phyloP scores from a whole-genome alignment of 2,888 invertebrate species.

The Nysson spinosus region DNA sequence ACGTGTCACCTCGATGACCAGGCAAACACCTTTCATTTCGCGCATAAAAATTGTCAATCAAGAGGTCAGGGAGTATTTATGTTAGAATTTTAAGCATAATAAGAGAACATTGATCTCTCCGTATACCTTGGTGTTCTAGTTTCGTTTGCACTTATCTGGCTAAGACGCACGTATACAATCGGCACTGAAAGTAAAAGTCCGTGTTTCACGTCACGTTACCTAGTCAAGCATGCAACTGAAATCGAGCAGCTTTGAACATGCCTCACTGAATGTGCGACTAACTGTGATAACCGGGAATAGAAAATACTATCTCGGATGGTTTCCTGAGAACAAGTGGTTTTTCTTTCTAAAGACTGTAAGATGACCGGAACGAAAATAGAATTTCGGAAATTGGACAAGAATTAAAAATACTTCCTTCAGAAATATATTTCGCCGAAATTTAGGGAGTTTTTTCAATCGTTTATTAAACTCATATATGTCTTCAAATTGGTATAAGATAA shows the following conservation, averaged over 20 bases:
- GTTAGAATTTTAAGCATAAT: constrained; percentile 20
- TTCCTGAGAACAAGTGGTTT: background rate
- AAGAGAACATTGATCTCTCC: constrained; percentile 4
- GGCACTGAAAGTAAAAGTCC: constrained; percentile 68
- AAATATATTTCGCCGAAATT: no score
- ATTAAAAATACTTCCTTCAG: no score
- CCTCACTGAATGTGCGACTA: constrained; percentile 16
- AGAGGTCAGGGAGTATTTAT: constrained; percentile 11
- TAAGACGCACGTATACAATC: constrained; percentile 51
- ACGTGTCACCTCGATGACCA: background rate
- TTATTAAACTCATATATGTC: no score
- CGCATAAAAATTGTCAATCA: no score
- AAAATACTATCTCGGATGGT: constrained; percentile 19
- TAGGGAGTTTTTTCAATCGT: no score
- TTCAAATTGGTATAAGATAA: no score
- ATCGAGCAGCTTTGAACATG: constrained; percentile 30
- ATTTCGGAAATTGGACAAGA: no score
- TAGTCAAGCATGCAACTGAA: constrained; percentile 52
- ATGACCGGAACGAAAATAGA: constrained; percentile 11
- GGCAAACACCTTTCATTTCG: background rate
- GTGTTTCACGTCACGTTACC: constrained; percentile 59
- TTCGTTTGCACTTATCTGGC: constrained; percentile 48
- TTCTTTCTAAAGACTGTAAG: constrained; percentile 16
- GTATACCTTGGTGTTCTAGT: constrained; percentile 40
- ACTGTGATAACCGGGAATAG: constrained; percentile 35